A percentile compares a stretch with the other conserved stretches of the same genome.
Conservation (phyloP, 2,888 invertebrate genomes). For the Cryptocheilus praepositus region DNA sequence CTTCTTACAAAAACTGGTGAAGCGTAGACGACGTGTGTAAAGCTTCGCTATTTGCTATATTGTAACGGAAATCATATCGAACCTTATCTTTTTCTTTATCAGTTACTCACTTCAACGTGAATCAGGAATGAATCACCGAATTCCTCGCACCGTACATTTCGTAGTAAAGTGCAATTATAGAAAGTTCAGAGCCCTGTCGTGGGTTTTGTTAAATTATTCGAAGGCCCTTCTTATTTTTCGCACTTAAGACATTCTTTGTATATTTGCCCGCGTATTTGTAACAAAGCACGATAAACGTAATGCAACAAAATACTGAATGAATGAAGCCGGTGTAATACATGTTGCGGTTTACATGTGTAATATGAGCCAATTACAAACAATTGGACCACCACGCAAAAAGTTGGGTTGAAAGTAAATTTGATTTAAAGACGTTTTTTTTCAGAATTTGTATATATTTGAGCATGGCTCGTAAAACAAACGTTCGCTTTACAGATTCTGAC, state of each 20-base stretch:
- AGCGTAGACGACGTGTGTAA: background rate
- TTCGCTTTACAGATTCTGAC: conserved; percentile 62
- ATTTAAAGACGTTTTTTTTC: too few species aligned
- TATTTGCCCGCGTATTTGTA: too few species aligned
- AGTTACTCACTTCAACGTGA: conserved; percentile 60
- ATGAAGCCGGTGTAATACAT: background rate
- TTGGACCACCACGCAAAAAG: background rate
- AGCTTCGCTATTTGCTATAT: background rate
- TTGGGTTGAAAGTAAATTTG: background rate
- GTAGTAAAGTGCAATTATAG: conserved; percentile 18
- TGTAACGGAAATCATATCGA: conserved; percentile 43
- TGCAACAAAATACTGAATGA: background rate
- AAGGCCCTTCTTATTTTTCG: too few species aligned
- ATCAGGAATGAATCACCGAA: conserved; percentile 52
- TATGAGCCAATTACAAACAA: too few species aligned
- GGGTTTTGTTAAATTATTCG: too few species aligned
- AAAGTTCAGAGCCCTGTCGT: too few species aligned
- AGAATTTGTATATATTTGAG: background rate
- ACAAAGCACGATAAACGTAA: background rate
- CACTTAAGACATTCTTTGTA: too few species aligned
- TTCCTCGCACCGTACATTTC: conserved; percentile 27
- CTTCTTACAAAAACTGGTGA: background rate
- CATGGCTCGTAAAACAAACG: background rate
- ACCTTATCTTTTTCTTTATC: conserved; percentile 66
- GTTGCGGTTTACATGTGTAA: too few species aligned